These are phyloP conservation scores for Sylvilagus bachmani DNA, from an alignment of 2,113 vertebrate species.

Conservation along the genomic window DNA sequence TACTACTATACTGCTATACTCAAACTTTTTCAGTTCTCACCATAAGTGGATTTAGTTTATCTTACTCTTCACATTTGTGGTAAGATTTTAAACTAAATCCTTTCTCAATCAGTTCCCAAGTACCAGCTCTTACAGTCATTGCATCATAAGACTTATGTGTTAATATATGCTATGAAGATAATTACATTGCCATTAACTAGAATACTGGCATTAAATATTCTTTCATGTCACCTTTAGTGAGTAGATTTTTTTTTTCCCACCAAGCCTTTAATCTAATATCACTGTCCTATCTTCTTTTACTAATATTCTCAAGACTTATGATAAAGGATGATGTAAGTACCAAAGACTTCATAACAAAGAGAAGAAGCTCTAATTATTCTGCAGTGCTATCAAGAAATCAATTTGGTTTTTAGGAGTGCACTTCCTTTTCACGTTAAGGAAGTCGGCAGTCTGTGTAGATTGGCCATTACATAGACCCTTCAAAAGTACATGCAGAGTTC, in stretches of 20 bases:
- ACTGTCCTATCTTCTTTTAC: conserved; percentile 7
- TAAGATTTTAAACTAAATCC: conserved; percentile 27
- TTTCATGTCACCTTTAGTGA: conserved; percentile 37
- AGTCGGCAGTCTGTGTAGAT: conserved; percentile 47
- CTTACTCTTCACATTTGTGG: conserved; percentile 33
- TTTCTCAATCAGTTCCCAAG: background rate
- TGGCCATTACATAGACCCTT: background rate
- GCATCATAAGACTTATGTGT: conserved; percentile 48
- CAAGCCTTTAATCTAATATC: conserved; percentile 40
- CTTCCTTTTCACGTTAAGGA: conserved; percentile 57
- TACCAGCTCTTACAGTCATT: conserved; percentile 37
- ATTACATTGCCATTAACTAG: conserved; percentile 46
- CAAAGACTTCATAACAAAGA: conserved; percentile 12
- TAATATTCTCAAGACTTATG: conserved; percentile 7
- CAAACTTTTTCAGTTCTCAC: background rate
- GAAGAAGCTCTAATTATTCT: conserved; percentile 64
- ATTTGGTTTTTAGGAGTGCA: background rate
- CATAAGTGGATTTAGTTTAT: background rate
- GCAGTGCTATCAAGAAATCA: conserved; percentile 33
- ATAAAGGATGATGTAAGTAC: conserved; percentile 15
- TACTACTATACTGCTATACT: background rate
- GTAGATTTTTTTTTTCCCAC: background rate
- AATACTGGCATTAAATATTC: conserved; percentile 48
- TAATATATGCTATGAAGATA: conserved; percentile 70
- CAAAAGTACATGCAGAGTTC: conserved; percentile 24